These are phyloP conservation scores for Leucozona laternaria DNA, from an alignment of 2,888 invertebrate genomes.

Conservation along the genomic window DNA sequence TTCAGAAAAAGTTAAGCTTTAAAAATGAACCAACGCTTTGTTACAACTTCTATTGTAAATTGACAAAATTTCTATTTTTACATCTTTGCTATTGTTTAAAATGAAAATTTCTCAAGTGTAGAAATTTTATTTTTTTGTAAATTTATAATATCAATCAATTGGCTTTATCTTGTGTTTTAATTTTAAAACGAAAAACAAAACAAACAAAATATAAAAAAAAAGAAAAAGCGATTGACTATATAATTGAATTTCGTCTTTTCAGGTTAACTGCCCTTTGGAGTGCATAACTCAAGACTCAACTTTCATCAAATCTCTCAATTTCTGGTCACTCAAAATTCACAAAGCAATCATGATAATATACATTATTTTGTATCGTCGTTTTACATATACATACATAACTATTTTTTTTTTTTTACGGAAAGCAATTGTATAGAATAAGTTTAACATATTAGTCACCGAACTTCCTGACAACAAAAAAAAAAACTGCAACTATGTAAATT, in stretches of 20 bases:
- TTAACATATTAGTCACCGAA: neutral
- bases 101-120: too few species aligned
- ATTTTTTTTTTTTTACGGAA: neutral
- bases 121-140: too few species aligned
- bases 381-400: neutral
- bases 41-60: too few species aligned
- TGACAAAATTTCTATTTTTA: too few species aligned
- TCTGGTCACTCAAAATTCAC: neutral
- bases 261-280: conserved; percentile 5
- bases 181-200: too few species aligned
- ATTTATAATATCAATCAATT: too few species aligned
- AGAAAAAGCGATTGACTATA: neutral
- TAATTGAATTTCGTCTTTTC: neutral
- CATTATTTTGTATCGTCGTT: neutral
- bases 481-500: conserved; percentile 34
- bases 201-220: too few species aligned
- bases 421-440: neutral
- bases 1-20: too few species aligned
- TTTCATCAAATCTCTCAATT: neutral
- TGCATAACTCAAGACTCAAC: neutral
- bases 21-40: too few species aligned
- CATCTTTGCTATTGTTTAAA: too few species aligned
- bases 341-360: neutral
- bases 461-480: neutral
- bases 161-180: too few species aligned